Percentiles rank a stretch among this genome's conserved stretches.
Evolutionary conservation across 1,140 invertebrate species (phyloP).

Genomic region (Apis florea): DNA sequence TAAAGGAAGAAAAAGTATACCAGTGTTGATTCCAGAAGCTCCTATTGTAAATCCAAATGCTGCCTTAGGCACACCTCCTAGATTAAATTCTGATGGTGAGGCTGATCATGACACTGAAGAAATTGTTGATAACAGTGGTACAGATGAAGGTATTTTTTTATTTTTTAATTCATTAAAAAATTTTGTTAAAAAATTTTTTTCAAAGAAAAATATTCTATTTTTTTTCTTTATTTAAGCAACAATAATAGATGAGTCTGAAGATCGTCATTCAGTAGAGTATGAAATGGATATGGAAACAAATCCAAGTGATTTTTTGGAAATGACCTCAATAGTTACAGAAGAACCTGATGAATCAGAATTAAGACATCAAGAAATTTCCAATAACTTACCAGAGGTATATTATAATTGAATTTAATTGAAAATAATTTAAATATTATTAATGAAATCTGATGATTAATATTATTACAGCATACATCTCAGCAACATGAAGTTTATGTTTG

Average conservation of each 20-base stretch:
- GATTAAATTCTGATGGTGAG: conserved; percentile 77
- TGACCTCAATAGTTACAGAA: conserved; percentile 76
- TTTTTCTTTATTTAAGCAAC: conserved; percentile 25
- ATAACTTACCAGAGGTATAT: conserved; percentile 19
- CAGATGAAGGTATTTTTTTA: conserved; percentile 72
- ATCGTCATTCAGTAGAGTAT: conserved; percentile 77
- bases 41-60: conserved; percentile 79
- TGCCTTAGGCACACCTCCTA: conserved; percentile 78
- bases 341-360: conserved; percentile 66
- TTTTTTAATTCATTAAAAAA: not conserved
- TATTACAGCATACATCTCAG: conserved; percentile 75
- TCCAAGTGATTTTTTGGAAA: conserved; percentile 77
- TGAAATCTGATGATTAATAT: not conserved
- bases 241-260: conserved; percentile 70
- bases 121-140: conserved; percentile 73
- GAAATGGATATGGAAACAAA: conserved; percentile 80
- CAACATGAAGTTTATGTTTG: conserved; percentile 80
- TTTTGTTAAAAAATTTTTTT: not conserved
- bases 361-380: conserved; percentile 23
- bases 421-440: not conserved
- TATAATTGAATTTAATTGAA: not conserved
- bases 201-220: not conserved
- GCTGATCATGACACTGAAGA: conserved; percentile 76
- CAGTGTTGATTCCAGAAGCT: conserved; percentile 78
- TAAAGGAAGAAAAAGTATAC: conserved; percentile 75